Evolutionary conservation across 2,888 invertebrate species (phyloP), one percentile per base, ranked within the genome.

Genomic region (Terebella lapidaria): DNA sequence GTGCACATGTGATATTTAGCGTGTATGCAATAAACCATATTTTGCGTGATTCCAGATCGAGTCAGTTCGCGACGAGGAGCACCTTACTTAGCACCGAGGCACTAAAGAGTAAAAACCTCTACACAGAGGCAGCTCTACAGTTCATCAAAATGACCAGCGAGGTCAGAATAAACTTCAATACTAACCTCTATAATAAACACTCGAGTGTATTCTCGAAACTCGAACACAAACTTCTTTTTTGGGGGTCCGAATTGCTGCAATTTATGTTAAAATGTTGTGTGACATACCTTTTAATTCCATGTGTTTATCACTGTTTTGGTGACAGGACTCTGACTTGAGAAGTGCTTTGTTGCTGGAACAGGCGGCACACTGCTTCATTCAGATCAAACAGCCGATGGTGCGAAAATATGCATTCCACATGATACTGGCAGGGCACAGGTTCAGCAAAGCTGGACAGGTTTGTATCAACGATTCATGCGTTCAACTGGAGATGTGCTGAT

Each of bases 371-470:
- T 93, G 94, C 77, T 97, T 93, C 77, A 83, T 94, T 42, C 83
- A 86, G 20, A 83, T 86, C 67, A 86, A 87, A 28, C 85, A 85
- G 57, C 71, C 78, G 1, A 89, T 92, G 89, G 86, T 89, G 68
- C 85, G 95, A 57, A 96, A 96, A 81, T 95, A 93, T 79, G 92
- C 95, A 20, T 94, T 97, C 81, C 94, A 97, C 75, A 90, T 94
- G 85, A 94, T 97, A 24, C 84, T 99, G 25, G 92, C 97, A 22
- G 97, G 97, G 0, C 94, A 99, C 81, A 85, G 97, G 60, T 96
- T 89, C 81, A 92, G 91, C 15, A 94, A 95, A 79, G 90, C 93
- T 18, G 91, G 91, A 0, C 94, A 95, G 81, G 78, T 78, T 10
- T 27, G 52, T 49, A n/a, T 5, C 49, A 35, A 35, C n/a, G 42